These are phyloP conservation scores for Drosophila quadrilineata DNA, from an alignment of 1,140 invertebrate genomes.

Conservation along the genomic window DNA sequence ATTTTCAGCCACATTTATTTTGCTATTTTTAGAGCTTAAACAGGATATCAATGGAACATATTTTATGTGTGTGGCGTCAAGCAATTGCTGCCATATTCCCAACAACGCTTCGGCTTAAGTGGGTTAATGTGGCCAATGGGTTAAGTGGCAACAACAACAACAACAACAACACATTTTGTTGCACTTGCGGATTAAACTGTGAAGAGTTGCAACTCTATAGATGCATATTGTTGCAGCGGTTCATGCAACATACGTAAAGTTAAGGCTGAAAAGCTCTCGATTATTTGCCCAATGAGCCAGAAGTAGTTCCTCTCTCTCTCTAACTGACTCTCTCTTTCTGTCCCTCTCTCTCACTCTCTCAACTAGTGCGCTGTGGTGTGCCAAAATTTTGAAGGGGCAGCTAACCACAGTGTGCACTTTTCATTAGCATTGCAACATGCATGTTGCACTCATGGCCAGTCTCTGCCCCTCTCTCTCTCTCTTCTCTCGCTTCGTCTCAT, in stretches of 20 bases:
- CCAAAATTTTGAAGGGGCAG: constrained; percentile 2
- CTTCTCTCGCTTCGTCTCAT: no score
- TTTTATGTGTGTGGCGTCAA: constrained; percentile 62
- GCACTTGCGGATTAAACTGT: constrained; percentile 27
- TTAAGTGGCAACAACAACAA: constrained; percentile 34
- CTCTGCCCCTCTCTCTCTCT: no score
- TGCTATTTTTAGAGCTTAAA: constrained; percentile 58
- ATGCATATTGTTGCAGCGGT: constrained; percentile 19
- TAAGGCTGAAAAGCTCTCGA: constrained; percentile 17
- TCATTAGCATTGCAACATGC: constrained; percentile 53
- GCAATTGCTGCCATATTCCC: constrained; percentile 62
- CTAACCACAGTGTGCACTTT: constrained; percentile 33
- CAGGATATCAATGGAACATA: constrained; percentile 75
- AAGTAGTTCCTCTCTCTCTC: no score
- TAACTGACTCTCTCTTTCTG: no score
- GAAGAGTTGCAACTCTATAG: no score
- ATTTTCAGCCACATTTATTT: constrained; percentile 42
- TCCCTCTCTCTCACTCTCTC: no score
- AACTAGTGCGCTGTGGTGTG: no score
- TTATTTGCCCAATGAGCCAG: constrained; percentile 66
- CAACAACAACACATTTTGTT: constrained; percentile 41
- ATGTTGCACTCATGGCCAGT: no score
- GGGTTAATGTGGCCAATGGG: constrained; percentile 16
- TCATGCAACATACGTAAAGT: constrained; percentile 41
- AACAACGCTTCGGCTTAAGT: constrained; percentile 15